Evolutionary conservation across 23 tunicate genomes (phyloP).

Genomic region (Styela clava): DNA sequence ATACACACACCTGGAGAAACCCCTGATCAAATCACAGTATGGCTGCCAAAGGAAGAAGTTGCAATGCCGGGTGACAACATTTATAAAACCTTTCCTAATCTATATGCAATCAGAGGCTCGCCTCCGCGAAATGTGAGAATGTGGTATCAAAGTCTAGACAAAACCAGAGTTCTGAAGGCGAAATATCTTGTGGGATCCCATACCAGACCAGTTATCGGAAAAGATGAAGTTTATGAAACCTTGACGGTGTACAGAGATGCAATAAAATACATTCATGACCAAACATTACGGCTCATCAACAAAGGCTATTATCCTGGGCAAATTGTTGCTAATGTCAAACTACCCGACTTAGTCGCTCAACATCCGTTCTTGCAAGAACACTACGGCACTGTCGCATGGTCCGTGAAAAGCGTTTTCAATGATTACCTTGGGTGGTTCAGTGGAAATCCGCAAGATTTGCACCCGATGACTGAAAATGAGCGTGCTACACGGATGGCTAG

Average conservation of each 20-base stretch:
- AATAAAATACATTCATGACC: conserved; percentile 86
- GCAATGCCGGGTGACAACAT: conserved; percentile 82
- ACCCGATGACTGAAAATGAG: conserved; percentile 39
- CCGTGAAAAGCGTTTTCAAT: conserved; percentile 61
- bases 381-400: conserved; percentile 89
- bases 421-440: conserved; percentile 69
- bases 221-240: conserved; percentile 42
- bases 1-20: conserved; percentile 97
- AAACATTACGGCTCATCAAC: conserved; percentile 57
- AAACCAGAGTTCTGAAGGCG: conserved; percentile 18
- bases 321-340: conserved; percentile 57
- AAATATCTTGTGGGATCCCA: conserved; percentile 31
- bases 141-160: conserved; percentile 27
- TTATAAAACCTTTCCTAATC: conserved; percentile 81
- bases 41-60: conserved; percentile 71
- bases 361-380: conserved; percentile 71
- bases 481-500: conserved; percentile 32
- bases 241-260: conserved; percentile 67
- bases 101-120: conserved; percentile 85
- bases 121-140: conserved; percentile 35
- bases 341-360: conserved; percentile 51
- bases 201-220: conserved; percentile 29
- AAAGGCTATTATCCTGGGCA: conserved; percentile 29
- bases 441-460: conserved; percentile 45
- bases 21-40: conserved; percentile 78